Percentiles rank a stretch among this genome's conserved stretches.
Conservation (phyloP, 2,888 invertebrate genomes). For the Leptinotarsa haldemani region DNA sequence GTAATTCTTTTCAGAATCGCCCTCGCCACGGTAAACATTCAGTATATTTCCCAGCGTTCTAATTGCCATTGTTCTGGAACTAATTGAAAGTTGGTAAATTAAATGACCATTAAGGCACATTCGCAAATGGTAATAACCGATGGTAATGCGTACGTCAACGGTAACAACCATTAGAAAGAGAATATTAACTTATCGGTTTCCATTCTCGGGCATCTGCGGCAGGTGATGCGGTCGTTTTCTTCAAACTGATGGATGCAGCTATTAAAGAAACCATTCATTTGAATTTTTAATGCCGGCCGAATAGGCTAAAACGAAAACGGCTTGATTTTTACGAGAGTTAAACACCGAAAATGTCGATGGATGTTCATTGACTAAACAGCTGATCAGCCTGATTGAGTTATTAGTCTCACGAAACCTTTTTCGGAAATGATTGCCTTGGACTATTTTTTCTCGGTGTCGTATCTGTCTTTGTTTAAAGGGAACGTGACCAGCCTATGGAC, state of each 20-base stretch:
- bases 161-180: slow-evolving; percentile 17
- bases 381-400: neutral
- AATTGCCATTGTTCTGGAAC: neutral
- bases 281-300: slow-evolving; percentile 21
- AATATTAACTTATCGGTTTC: slow-evolving; percentile 9
- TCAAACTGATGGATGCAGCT: slow-evolving; percentile 41
- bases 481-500: no score
- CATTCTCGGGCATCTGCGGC: slow-evolving; percentile 44
- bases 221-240: slow-evolving; percentile 37
- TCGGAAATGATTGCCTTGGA: neutral
- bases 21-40: neutral
- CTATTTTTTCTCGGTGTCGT: no score
- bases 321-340: slow-evolving; percentile 3
- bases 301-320: neutral
- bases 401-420: neutral
- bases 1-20: neutral
- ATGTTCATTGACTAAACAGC: neutral
- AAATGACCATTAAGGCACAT: slow-evolving; percentile 8
- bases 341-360: slow-evolving; percentile 1
- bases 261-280: slow-evolving; percentile 29
- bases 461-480: no score
- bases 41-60: neutral
- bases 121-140: slow-evolving; percentile 11
- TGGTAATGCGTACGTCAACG: neutral
- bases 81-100: neutral